phyloP scores from a whole-genome alignment of 2,113 vertebrate genomes.

The Vicugna pacos region DNA sequence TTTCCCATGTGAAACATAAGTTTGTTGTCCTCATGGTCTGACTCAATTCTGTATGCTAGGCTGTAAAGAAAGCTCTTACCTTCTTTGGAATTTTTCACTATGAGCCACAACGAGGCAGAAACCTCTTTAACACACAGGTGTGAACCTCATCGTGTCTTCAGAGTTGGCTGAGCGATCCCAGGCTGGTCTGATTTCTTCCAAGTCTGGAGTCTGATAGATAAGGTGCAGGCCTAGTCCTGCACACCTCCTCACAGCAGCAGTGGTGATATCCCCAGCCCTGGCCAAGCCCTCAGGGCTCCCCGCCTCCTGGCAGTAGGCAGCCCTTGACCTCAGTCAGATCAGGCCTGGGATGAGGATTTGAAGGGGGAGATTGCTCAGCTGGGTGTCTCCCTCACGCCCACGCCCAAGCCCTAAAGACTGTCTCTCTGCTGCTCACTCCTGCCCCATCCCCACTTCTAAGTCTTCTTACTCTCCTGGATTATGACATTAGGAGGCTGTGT shows the following conservation, averaged over 20 bases:
- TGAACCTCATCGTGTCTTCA: neutral
- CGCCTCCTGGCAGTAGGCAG: constrained; percentile 66
- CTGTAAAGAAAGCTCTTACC: constrained; percentile 55
- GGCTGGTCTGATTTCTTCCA: neutral
- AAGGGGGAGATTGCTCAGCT: neutral
- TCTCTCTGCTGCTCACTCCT: neutral
- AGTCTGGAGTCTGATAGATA: too few relatives aligned
- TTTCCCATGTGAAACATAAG: neutral
- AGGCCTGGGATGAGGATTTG: constrained; percentile 70
- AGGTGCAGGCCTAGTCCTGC: neutral
- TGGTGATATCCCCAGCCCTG: neutral
- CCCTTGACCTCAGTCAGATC: constrained; percentile 71
- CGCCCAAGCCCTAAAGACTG: neutral
- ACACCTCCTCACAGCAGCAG: neutral
- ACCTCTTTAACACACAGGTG: neutral
- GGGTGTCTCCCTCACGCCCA: neutral
- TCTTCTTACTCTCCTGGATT: constrained; percentile 41
- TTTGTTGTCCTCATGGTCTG: neutral
- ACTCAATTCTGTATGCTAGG: neutral
- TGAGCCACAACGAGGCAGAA: neutral
- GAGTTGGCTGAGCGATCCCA: neutral
- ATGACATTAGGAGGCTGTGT: neutral
- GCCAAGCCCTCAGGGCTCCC: constrained; percentile 14
- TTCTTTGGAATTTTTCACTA: neutral
- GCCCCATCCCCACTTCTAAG: neutral